These are phyloP conservation scores for Alouatta palliata DNA, from an alignment of 2,113 vertebrate species.

Conservation along the genomic window DNA sequence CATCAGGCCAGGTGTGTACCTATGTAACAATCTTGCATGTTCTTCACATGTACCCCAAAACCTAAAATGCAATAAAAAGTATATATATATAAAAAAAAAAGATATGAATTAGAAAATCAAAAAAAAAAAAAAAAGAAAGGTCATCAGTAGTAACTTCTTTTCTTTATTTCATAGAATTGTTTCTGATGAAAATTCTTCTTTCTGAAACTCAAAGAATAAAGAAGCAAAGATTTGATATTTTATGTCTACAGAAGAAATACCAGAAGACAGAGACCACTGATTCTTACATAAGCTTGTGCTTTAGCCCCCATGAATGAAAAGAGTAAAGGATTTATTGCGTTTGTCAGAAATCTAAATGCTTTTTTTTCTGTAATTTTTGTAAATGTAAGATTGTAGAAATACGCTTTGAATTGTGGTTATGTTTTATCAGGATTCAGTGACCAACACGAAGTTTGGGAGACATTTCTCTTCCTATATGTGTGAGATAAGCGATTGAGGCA, in stretches of 20 bases:
- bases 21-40: too few relatives aligned
- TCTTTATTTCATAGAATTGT: conserved; percentile 13
- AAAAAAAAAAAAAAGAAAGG: too few relatives aligned
- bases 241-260: conserved; percentile 28
- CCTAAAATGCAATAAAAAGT: too few relatives aligned
- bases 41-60: too few relatives aligned
- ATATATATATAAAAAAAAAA: too few relatives aligned
- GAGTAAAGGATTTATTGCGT: conserved; percentile 28
- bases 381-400: conserved; percentile 44
- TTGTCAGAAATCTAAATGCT: conserved; percentile 28
- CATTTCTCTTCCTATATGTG: background rate
- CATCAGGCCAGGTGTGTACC: too few relatives aligned
- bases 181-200: conserved; percentile 25
- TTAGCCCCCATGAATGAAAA: conserved; percentile 26
- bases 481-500: background rate
- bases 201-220: conserved; percentile 1
- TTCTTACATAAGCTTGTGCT: background rate
- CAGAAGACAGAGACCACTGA: conserved; percentile 19
- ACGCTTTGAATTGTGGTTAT: conserved; percentile 23
- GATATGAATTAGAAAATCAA: too few relatives aligned
- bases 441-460: background rate
- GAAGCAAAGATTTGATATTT: conserved; percentile 35
- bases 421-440: conserved; percentile 34
- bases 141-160: background rate
- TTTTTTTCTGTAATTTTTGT: conserved; percentile 39